Evolutionary conservation across 2,797 vertebrate species (phyloP).

Genomic region (Mus caroli): DNA sequence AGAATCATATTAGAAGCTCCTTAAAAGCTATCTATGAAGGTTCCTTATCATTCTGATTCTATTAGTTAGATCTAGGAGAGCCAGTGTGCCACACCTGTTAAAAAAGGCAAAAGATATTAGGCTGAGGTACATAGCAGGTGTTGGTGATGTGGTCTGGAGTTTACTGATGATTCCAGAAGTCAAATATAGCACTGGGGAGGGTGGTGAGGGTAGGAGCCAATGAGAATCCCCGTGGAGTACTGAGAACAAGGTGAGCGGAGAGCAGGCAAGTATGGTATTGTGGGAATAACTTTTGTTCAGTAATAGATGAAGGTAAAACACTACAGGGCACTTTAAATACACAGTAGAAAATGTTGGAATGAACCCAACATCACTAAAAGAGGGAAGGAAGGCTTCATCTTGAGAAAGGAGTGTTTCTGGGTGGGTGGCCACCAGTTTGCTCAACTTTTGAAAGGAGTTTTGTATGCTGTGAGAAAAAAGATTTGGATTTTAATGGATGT

Average conservation of each 20-base stretch:
- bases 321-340: neutral
- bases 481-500: neutral
- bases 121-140: neutral
- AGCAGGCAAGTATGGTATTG: neutral
- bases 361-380: neutral
- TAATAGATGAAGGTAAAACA: neutral
- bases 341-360: neutral
- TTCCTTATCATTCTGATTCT: neutral
- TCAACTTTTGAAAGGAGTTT: conserved; percentile 35
- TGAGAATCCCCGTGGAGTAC: neutral
- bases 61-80: neutral
- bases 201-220: neutral
- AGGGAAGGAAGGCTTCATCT: neutral
- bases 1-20: conserved; percentile 34
- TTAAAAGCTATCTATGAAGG: neutral
- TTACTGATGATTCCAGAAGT: neutral
- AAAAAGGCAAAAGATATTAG: neutral
- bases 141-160: neutral
- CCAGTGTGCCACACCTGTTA: neutral
- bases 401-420: neutral
- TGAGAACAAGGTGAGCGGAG: neutral
- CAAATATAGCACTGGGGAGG: neutral
- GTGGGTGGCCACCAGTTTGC: neutral
- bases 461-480: neutral
- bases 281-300: neutral